phyloP scores from a whole-genome alignment of 1,140 invertebrate species.

The Procambarus virginalis region DNA sequence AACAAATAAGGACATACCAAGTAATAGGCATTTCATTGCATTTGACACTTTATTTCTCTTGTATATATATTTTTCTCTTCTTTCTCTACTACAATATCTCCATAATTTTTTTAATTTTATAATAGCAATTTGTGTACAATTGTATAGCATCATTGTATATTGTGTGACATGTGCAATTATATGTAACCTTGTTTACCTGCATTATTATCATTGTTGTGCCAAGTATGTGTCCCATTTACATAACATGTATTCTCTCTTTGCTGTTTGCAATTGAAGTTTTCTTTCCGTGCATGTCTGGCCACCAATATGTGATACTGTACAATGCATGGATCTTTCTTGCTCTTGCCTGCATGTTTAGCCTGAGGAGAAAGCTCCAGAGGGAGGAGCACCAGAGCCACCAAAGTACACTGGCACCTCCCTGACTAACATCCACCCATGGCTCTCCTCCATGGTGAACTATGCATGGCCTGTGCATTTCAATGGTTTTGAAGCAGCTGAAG shows the following conservation, averaged over 20 bases:
- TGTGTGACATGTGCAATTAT: too few relatives aligned
- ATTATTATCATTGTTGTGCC: too few relatives aligned
- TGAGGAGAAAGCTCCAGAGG: conserved; percentile 36
- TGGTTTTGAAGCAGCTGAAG: conserved; percentile 96
- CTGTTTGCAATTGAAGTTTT: not conserved
- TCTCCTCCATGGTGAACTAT: conserved; percentile 99
- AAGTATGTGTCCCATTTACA: not conserved
- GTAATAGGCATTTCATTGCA: too few relatives aligned
- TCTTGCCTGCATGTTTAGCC: not conserved
- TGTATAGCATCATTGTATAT: too few relatives aligned
- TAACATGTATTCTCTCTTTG: not conserved
- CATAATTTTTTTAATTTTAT: not conserved
- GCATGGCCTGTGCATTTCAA: conserved; percentile 99
- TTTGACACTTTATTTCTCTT: too few relatives aligned
- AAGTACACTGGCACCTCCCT: conserved; percentile 66
- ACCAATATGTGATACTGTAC: not conserved
- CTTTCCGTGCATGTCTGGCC: not conserved
- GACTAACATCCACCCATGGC: conserved; percentile 91
- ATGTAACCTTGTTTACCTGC: too few relatives aligned
- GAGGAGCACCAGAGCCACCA: conserved; percentile 52
- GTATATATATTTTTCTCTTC: too few relatives aligned
- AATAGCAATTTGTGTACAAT: not conserved
- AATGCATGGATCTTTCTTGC: not conserved
- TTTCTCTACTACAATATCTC: too few relatives aligned
- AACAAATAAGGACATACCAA: too few relatives aligned